phyloP scores from a whole-genome alignment of 2,888 invertebrate genomes.

The Agonopterix arenella region DNA sequence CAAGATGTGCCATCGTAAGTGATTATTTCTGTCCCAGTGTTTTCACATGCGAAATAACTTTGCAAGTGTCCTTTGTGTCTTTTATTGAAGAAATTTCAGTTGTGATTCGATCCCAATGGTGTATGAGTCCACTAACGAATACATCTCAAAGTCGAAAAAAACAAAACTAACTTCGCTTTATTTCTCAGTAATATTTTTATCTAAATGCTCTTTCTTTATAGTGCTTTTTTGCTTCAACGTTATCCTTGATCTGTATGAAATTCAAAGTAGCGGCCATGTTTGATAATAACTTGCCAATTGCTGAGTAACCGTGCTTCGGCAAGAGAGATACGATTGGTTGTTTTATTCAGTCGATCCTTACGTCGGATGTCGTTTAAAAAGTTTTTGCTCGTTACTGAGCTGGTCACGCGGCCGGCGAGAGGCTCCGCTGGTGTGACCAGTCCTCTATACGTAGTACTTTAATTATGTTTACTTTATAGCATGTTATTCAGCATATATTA shows the following conservation, averaged over 20 bases:
- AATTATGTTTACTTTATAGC: neutral
- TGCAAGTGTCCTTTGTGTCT: too few relatives aligned
- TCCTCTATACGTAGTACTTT: slow-evolving; percentile 6
- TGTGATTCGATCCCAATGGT: too few relatives aligned
- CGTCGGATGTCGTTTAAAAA: slow-evolving; percentile 45
- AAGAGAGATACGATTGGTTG: slow-evolving; percentile 15
- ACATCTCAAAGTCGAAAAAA: too few relatives aligned
- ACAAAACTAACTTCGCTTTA: neutral
- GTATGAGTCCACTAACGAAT: too few relatives aligned
- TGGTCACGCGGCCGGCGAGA: slow-evolving; percentile 56
- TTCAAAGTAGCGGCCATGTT: neutral
- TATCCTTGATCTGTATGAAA: neutral
- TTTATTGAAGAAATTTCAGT: too few relatives aligned
- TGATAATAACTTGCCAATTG: neutral
- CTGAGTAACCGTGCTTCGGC: slow-evolving; percentile 6
- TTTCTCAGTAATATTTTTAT: too few relatives aligned
- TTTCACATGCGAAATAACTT: slow-evolving; percentile 27
- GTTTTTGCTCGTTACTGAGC: slow-evolving; percentile 70
- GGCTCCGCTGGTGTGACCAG: slow-evolving; percentile 47
- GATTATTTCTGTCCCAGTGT: slow-evolving; percentile 62
- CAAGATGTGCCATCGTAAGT: slow-evolving; percentile 46
- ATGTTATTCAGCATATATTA: neutral
- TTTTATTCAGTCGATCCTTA: slow-evolving; percentile 32
- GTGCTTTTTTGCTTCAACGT: neutral
- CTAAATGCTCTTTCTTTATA: neutral